Evolutionary conservation across 1,140 invertebrate species (phyloP).

Genomic region (Caerostris darwini): DNA sequence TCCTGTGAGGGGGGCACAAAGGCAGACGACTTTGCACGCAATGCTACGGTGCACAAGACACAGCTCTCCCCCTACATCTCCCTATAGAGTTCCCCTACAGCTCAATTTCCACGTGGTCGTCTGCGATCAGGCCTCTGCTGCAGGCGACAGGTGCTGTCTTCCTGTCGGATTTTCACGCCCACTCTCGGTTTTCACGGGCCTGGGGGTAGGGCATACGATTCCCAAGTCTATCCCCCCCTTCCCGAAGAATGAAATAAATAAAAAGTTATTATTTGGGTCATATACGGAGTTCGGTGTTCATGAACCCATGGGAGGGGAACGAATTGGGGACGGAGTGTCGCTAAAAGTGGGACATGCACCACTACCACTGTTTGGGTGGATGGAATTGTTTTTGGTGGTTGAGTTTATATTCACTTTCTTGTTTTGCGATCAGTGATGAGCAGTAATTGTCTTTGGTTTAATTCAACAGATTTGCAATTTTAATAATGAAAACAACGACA

Average conservation of each 20-base stretch:
- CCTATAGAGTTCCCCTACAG: background rate
- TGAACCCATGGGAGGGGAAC: conserved; percentile 59
- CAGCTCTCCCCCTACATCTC: background rate
- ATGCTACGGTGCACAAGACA: background rate
- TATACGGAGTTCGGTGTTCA: conserved; percentile 59
- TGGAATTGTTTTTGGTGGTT: background rate
- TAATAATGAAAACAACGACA: too few relatives aligned
- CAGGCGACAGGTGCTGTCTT: conserved; percentile 67
- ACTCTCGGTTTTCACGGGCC: conserved; percentile 73
- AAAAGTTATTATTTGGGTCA: conserved; percentile 71
- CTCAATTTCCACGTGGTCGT: conserved; percentile 26
- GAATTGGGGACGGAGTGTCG: background rate
- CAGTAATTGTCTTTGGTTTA: too few relatives aligned
- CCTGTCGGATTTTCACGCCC: conserved; percentile 67
- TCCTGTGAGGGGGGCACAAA: conserved; percentile 1
- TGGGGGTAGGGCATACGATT: conserved; percentile 4
- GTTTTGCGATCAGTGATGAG: too few relatives aligned
- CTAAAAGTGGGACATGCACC: conserved; percentile 43
- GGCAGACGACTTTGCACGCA: conserved; percentile 61
- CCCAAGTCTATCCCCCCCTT: background rate
- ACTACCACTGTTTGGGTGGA: background rate
- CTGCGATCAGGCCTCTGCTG: background rate
- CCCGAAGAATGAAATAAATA: background rate
- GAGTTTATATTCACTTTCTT: too few relatives aligned
- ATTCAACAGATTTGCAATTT: too few relatives aligned